Evolutionary conservation across 2,797 vertebrate genomes (phyloP).

Genomic region (Erethizon dorsatum): DNA sequence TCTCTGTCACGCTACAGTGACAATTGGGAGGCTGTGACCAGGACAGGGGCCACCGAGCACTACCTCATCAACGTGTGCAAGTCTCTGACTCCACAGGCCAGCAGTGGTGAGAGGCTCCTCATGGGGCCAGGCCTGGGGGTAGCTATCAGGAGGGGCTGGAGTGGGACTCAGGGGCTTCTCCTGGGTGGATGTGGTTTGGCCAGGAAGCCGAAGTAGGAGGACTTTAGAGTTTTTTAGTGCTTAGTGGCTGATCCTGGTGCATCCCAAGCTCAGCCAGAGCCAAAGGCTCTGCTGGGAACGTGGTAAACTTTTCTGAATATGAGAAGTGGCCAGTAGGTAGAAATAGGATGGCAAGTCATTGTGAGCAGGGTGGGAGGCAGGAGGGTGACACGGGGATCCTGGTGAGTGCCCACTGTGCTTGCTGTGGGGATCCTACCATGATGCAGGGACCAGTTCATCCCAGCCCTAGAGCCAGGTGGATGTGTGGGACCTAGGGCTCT

Average conservation of each 20-base stretch:
- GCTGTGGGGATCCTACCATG: rapidly evolving
- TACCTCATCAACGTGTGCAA: slow-evolving; percentile 97
- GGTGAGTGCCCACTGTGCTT: rapidly evolving
- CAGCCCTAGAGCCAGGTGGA: neutral
- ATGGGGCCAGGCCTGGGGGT: neutral
- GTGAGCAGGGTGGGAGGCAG: neutral
- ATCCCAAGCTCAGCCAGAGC: neutral
- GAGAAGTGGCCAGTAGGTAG: neutral
- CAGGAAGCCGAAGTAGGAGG: neutral
- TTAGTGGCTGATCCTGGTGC: neutral
- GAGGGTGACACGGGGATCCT: rapidly evolving
- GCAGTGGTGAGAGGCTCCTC: slow-evolving; percentile 87
- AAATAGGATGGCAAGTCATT: rapidly evolving
- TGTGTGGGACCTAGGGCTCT: rapidly evolving
- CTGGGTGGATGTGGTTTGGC: neutral
- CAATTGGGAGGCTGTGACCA: slow-evolving; percentile 94
- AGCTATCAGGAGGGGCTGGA: rapidly evolving
- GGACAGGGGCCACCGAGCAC: slow-evolving; percentile 85
- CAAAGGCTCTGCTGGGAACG: neutral
- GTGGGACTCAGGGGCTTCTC: rapidly evolving
- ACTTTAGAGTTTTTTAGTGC: neutral
- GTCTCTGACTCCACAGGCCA: slow-evolving; percentile 93
- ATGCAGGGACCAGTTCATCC: neutral
- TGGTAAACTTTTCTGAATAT: neutral
- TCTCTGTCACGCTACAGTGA: slow-evolving; percentile 92